Evolutionary conservation across 2,888 invertebrate species (phyloP).

Genomic region (Drosophila austrosaltans): DNA sequence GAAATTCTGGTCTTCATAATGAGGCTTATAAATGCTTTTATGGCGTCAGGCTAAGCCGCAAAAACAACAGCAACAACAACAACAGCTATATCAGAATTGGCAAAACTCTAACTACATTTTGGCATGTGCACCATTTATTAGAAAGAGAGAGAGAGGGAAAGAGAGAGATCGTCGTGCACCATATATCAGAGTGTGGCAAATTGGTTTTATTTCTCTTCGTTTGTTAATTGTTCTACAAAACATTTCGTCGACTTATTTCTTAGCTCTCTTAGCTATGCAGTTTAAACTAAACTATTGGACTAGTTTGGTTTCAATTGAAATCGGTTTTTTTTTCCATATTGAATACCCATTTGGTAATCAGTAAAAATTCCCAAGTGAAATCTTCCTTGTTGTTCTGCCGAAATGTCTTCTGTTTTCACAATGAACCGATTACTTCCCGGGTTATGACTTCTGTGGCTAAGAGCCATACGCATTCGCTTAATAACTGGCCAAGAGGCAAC

Average conservation of each 20-base stretch:
- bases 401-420: not conserved
- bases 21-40: slow-evolving; percentile 78
- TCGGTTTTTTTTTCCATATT: not conserved
- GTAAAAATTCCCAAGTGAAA: not conserved
- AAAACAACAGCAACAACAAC: slow-evolving; percentile 48
- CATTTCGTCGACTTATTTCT: slow-evolving; percentile 32
- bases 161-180: slow-evolving; percentile 57
- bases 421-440: slow-evolving; percentile 60
- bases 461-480: slow-evolving; percentile 42
- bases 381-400: not conserved
- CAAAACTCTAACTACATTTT: slow-evolving; percentile 63
- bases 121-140: slow-evolving; percentile 76
- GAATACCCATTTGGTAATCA: not conserved
- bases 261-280: slow-evolving; percentile 7
- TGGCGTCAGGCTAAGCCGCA: slow-evolving; percentile 62
- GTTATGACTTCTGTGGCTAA: slow-evolving; percentile 76
- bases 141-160: slow-evolving; percentile 60
- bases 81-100: slow-evolving; percentile 20
- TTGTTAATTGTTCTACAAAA: slow-evolving; percentile 45
- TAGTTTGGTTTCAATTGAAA: no score
- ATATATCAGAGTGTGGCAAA: slow-evolving; percentile 64
- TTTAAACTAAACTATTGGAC: no score
- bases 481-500: slow-evolving; percentile 26
- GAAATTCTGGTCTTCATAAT: slow-evolving; percentile 79
- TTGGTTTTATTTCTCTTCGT: slow-evolving; percentile 39